phyloP scores from a whole-genome alignment of 2,888 invertebrate species.

The Drosophila fulvimacula region DNA sequence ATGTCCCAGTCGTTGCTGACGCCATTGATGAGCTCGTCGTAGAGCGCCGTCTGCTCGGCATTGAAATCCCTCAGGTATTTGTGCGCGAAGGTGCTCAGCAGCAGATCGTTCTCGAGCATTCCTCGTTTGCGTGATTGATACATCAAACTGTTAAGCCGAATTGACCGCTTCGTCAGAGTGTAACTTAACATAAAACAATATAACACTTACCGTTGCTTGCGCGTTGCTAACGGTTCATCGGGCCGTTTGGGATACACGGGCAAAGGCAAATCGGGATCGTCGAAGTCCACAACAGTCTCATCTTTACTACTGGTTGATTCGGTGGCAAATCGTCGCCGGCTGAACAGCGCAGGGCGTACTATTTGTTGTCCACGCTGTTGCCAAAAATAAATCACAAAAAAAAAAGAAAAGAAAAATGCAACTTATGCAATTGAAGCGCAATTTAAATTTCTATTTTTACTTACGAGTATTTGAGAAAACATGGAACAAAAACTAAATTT shows the following conservation, averaged over 20 bases:
- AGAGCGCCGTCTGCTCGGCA: conserved; percentile 90
- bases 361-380: conserved; percentile 47
- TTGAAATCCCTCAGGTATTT: conserved; percentile 90
- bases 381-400: background rate
- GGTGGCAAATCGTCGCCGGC: conserved; percentile 20
- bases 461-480: conserved; percentile 39
- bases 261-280: conserved; percentile 84
- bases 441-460: conserved; percentile 1
- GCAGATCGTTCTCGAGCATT: conserved; percentile 96
- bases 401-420: conserved; percentile 9
- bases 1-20: conserved; percentile 99
- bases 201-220: conserved; percentile 87
- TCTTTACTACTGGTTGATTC: conserved; percentile 16
- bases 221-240: conserved; percentile 87
- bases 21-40: conserved; percentile 95
- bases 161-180: no score
- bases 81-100: conserved; percentile 95
- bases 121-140: conserved; percentile 98
- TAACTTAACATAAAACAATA: no score
- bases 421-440: conserved; percentile 25
- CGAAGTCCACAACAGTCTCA: conserved; percentile 69
- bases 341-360: conserved; percentile 31
- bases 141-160: no score
- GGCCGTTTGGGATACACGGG: conserved; percentile 87
- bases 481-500: conserved; percentile 19